phyloP scores from a whole-genome alignment of 2,888 invertebrate genomes.

The Synergus umbraculus region DNA sequence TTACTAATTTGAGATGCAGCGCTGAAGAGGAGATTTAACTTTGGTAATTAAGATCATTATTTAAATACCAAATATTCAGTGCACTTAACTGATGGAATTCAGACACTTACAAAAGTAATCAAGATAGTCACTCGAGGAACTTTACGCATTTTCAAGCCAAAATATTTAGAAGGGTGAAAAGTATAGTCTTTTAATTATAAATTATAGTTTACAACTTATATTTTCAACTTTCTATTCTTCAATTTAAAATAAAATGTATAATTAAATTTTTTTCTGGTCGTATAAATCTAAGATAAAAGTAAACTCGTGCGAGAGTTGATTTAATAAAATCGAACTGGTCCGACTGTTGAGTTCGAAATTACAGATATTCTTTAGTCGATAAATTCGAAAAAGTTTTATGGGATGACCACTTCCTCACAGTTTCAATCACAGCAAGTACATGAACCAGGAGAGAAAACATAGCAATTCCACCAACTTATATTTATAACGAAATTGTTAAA shows the following conservation, averaged over 20 bases:
- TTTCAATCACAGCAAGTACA: too few species aligned
- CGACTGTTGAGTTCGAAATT: too few species aligned
- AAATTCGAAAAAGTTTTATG: too few species aligned
- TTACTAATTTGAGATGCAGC: slow-evolving; percentile 35
- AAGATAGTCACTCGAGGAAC: not conserved
- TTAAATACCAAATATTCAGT: slow-evolving; percentile 22
- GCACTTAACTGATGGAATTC: not conserved
- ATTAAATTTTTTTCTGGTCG: not conserved
- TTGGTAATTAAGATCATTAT: slow-evolving; percentile 45
- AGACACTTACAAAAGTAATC: not conserved
- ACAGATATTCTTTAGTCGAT: too few species aligned
- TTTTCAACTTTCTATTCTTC: too few species aligned
- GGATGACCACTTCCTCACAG: too few species aligned
- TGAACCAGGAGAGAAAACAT: not conserved
- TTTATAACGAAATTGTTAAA: not conserved
- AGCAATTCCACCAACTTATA: not conserved
- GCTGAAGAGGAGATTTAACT: slow-evolving; percentile 41
- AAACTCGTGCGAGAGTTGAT: not conserved
- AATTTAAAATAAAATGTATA: not conserved
- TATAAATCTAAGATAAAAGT: not conserved
- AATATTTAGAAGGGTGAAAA: not conserved
- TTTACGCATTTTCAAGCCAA: not conserved
- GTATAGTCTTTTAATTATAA: too few species aligned
- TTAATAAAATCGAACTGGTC: not conserved
- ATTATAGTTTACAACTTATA: too few species aligned